These are phyloP conservation scores for Drosophila bocki DNA, from an alignment of 1,140 invertebrate species.

Conservation along the genomic window DNA sequence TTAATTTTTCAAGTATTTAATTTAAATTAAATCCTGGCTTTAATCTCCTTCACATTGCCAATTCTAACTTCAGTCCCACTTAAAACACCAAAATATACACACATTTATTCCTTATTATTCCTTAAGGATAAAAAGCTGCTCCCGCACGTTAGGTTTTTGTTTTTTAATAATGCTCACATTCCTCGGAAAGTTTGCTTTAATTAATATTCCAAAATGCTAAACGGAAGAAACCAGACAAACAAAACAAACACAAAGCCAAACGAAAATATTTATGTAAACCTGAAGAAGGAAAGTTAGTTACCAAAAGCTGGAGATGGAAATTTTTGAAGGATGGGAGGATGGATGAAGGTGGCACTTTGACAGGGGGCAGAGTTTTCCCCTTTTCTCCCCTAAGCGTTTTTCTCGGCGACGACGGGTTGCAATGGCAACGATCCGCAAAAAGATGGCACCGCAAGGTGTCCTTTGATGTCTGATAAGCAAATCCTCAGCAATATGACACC, in stretches of 20 bases:
- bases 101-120: not conserved
- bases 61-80: not conserved
- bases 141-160: slow-evolving; percentile 4
- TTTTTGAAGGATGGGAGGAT: not conserved
- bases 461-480: slow-evolving; percentile 58
- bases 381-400: not conserved
- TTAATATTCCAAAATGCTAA: slow-evolving; percentile 53
- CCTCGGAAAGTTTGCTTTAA: slow-evolving; percentile 44
- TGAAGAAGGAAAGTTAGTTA: slow-evolving; percentile 26
- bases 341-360: not conserved
- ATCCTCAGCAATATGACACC: slow-evolving; percentile 44
- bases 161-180: slow-evolving; percentile 34
- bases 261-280: slow-evolving; percentile 46
- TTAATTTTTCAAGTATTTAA: no score
- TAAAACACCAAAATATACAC: not conserved
- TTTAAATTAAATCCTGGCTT: not conserved
- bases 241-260: slow-evolving; percentile 24
- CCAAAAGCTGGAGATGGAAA: slow-evolving; percentile 16
- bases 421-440: slow-evolving; percentile 31
- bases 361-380: not conserved
- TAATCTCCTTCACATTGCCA: not conserved
- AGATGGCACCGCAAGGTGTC: slow-evolving; percentile 41
- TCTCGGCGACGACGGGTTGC: slow-evolving; percentile 21
- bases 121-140: not conserved
- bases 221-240: slow-evolving; percentile 41